Base-by-base conservation (phyloP, 2,888 invertebrate species). In the Pachydiplax longipennis region DNA sequence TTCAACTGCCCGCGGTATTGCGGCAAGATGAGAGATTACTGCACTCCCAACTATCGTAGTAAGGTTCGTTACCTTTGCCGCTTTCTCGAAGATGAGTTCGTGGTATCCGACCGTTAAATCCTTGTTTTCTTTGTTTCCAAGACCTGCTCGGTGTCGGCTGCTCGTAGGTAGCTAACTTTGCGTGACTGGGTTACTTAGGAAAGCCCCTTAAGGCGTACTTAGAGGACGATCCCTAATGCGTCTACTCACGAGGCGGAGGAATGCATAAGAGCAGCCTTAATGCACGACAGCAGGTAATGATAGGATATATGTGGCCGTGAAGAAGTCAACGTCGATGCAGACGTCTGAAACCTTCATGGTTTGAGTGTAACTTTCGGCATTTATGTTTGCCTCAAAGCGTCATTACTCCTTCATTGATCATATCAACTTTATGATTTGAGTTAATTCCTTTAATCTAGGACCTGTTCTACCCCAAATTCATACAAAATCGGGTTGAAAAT, bases 21-120 rank as follows among this genome's bases (percentile, higher is more conserved):
- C 61, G 40, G 61, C 25, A 44, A 53, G 82, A 82, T 82, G 82
- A 58, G 58, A 61, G 83, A 83, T 83, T 61, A 83, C 53, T 13
- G 53, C 83, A 31, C 35, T 83, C 58, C 58, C 13, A 25, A 35
- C 6, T 44, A 44, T 44, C 44, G 10, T 10, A 10, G 44, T 10
- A 10, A 44, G 10, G 44, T 44, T 44, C 44, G 44, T 44, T 44
- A 44, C 44, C 83, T 83, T 35, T 31, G 10, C 58, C 4, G 83
- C 83, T 83, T 35, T 31, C 31, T 35, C 3, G 83, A 31, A 53
- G 22, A 83, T 58, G 58, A 58, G n/a, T 40, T 37, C 61, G 31
- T 40, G 37, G 73, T 25, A 35, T 87, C 22, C 37, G 37, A 35
- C 81, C 25, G 44, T 40, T 37, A 81, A 35, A 18, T 13, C 37